phyloP scores from a whole-genome alignment of 2,888 invertebrate species.

The Drosophila cracens region DNA sequence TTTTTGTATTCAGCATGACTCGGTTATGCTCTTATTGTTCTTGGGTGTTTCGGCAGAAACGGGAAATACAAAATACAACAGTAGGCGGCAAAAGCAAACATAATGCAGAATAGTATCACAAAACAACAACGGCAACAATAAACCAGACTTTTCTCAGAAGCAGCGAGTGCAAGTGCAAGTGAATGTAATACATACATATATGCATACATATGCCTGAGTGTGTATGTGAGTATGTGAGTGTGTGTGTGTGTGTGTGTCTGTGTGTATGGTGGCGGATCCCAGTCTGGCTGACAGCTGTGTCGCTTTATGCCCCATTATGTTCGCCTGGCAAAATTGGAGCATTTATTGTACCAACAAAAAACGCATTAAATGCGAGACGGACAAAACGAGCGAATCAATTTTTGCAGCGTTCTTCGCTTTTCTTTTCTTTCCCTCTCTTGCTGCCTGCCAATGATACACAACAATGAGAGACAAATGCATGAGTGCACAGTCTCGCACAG shows the following conservation, averaged over 20 bases:
- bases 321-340: constrained; percentile 85
- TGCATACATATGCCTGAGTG: constrained; percentile 2
- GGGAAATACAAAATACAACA: constrained; percentile 9
- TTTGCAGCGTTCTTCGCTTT: constrained; percentile 31
- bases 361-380: constrained; percentile 59
- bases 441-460: constrained; percentile 9
- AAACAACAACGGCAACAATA: constrained; percentile 34
- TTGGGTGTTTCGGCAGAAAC: constrained; percentile 31
- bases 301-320: constrained; percentile 72
- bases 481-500: neutral
- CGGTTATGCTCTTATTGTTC: constrained; percentile 51
- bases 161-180: constrained; percentile 61
- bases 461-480: constrained; percentile 8
- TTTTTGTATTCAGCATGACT: constrained; percentile 13
- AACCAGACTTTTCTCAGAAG: constrained; percentile 57
- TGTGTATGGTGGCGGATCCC: constrained; percentile 13
- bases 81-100: constrained; percentile 14
- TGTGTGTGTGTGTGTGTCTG: constrained; percentile 7
- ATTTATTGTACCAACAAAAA: constrained; percentile 85
- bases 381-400: constrained; percentile 30
- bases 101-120: constrained; percentile 45
- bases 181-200: constrained; percentile 20
- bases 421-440: constrained; percentile 3
- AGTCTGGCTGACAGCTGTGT: constrained; percentile 47
- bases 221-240: constrained; percentile 6